Evolutionary conservation across 2,888 invertebrate genomes (phyloP).

Genomic region (Carabus problematicus): DNA sequence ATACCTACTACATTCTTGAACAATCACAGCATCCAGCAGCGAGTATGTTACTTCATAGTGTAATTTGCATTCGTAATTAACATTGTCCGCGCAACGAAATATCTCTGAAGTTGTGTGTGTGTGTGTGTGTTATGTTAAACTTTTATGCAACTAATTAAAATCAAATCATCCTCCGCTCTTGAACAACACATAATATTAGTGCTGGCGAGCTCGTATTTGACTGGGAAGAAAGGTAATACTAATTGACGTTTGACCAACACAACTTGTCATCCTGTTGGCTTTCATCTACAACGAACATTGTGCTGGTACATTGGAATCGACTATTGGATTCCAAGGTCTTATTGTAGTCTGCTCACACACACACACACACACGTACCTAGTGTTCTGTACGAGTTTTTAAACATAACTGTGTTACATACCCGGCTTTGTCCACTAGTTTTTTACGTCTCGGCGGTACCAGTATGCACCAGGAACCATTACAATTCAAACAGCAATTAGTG

Average conservation of each 20-base stretch:
- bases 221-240: too few species aligned
- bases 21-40: slow-evolving; percentile 26
- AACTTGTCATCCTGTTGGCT: too few species aligned
- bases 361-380: background rate
- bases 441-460: slow-evolving; percentile 28
- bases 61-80: slow-evolving; percentile 26
- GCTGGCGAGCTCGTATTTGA: too few species aligned
- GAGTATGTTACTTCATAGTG: slow-evolving; percentile 7
- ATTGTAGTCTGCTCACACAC: background rate
- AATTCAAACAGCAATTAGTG: slow-evolving; percentile 22
- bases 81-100: background rate
- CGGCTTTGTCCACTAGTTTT: slow-evolving; percentile 10
- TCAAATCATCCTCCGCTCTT: too few species aligned
- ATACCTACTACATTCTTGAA: slow-evolving; percentile 21
- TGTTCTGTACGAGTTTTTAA: background rate
- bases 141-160: background rate
- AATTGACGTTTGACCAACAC: too few species aligned
- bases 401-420: background rate
- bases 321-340: slow-evolving; percentile 5
- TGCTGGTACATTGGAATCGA: too few species aligned
- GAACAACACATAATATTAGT: too few species aligned
- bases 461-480: slow-evolving; percentile 31
- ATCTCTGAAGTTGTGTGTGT: too few species aligned
- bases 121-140: too few species aligned
- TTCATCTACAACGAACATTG: too few species aligned